Evolutionary conservation across 2,113 vertebrate species (phyloP), one percentile per base, ranked within the genome.

Genomic region (Oreochromis aureus): DNA sequence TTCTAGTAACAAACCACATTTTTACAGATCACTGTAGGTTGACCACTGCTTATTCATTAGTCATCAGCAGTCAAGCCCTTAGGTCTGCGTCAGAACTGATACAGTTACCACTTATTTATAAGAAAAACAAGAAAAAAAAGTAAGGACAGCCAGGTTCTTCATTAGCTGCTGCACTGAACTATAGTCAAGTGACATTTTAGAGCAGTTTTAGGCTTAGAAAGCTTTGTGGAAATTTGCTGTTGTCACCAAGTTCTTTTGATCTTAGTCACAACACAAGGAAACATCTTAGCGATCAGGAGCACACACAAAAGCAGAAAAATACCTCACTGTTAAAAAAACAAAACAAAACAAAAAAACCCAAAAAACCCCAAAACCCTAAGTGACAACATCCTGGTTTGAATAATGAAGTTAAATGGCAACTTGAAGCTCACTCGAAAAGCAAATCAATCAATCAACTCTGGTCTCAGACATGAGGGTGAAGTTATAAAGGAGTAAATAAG

Each of bases 301-400:
- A 69, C 3, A 39, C 0, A 1, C 15, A 41, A 69, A 69, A 69
- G 63, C 34, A 41, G n/a, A 0, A 41, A 69, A 39, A 15, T 22
- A 39, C 61, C 19, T 22, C 19, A 22, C 19, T 5, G 32, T 63
- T 32, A 32, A 58, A 24, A 55, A 24, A 55, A 4, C 3, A 4
- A 7, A 56, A 27, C 1, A 2, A 63, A 18, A 61, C 1, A 2
- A 36, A 10, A 5, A 0, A 2, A 24, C 24, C 1, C 0, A 12
- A 27, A 27, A 24, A 22, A 2, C 24, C 2, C 10, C n/a, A 55
- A 59, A 59, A 10, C 3, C 58, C 1, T 61, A 2, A 41, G 34
- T 63, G 59, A 63, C n/a, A 24, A 71, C 66, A 5, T 44, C 12
- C 66, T 71, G 39, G 66, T 71, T 71, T 71, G 0, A 71, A 71